Evolutionary conservation across 2,113 vertebrate species (phyloP).

Genomic region (Macrotis lagotis): DNA sequence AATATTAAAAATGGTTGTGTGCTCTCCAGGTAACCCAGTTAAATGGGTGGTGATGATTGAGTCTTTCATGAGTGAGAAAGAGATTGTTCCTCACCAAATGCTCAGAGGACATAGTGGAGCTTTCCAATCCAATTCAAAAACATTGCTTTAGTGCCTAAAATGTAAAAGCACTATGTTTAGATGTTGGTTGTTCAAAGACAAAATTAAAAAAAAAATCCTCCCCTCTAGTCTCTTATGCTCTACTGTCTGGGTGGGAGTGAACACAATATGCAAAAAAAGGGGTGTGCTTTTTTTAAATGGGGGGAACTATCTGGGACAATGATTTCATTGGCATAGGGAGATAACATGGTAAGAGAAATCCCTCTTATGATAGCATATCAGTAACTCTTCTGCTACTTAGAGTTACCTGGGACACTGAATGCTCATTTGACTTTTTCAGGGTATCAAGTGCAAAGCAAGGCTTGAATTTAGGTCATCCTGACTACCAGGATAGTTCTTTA

Average conservation of each 20-base stretch:
- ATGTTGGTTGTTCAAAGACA: not conserved
- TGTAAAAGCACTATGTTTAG: not conserved
- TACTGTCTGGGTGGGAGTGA: not conserved
- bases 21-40: slow-evolving; percentile 68
- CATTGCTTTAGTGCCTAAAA: not conserved
- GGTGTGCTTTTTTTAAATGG: not conserved
- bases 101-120: not conserved
- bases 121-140: not conserved
- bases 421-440: not conserved
- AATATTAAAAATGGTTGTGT: slow-evolving; percentile 68
- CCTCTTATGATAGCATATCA: not conserved
- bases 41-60: slow-evolving; percentile 68
- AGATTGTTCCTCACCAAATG: not conserved
- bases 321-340: not conserved
- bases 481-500: not conserved
- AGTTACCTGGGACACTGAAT: not conserved
- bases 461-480: not conserved
- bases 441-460: not conserved
- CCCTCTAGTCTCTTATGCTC: not conserved
- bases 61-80: slow-evolving; percentile 49
- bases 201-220: not conserved
- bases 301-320: not conserved
- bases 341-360: not conserved
- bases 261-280: not conserved
- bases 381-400: not conserved